phyloP scores from a whole-genome alignment of 2,797 vertebrate genomes.

The Basileuterus tristriatus region DNA sequence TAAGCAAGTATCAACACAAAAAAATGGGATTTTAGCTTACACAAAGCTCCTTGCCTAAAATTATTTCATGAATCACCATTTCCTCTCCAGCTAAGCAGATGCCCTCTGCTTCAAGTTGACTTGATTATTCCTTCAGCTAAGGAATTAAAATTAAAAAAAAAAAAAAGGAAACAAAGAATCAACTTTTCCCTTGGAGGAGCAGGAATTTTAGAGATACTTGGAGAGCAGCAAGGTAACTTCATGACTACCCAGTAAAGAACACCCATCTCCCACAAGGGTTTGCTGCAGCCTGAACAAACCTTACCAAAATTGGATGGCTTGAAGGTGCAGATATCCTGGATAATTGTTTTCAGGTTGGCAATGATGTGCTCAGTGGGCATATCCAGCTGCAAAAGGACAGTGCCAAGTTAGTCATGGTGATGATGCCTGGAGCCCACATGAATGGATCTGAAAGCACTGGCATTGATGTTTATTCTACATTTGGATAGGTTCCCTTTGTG shows the following conservation, averaged over 20 bases:
- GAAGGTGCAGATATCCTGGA: constrained; percentile 83
- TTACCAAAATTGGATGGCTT: constrained; percentile 81
- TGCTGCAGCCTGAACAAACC: constrained; percentile 5
- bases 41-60: background rate
- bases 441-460: background rate
- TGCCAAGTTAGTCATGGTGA: background rate
- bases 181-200: background rate
- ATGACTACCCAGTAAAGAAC: background rate
- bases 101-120: background rate
- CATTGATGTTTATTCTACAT: background rate
- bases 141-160: background rate
- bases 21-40: background rate
- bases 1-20: background rate
- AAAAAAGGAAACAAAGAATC: background rate
- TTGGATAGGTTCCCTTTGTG: background rate
- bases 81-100: background rate
- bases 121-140: background rate
- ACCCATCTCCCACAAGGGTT: background rate
- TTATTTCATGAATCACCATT: background rate
- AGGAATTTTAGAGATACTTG: background rate
- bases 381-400: constrained; percentile 82
- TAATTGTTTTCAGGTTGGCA: constrained; percentile 81
- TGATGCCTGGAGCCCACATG: background rate
- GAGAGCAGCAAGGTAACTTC: background rate
- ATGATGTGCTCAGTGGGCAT: constrained; percentile 86